A percentile compares a stretch with the other conserved stretches of the same genome.
phyloP scores from a whole-genome alignment of 2,113 vertebrate genomes.

The Prolemur simus region DNA sequence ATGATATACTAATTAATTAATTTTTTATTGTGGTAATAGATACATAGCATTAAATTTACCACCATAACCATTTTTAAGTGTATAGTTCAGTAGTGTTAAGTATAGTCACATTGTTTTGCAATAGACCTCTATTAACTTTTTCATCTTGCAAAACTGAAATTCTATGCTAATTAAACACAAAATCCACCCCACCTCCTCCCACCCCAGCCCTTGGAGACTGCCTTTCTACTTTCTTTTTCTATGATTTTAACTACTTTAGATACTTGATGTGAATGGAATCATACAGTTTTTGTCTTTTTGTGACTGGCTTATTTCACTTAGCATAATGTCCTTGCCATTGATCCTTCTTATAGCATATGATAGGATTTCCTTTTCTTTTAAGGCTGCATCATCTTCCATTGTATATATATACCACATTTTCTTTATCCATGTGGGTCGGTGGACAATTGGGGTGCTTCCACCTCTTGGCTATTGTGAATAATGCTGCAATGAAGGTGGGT shows the following conservation, averaged over 20 bases:
- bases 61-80: neutral
- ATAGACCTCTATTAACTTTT: neutral
- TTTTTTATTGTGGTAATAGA: neutral
- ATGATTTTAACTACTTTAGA: neutral
- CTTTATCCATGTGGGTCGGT: neutral
- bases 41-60: neutral
- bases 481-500: neutral
- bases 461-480: neutral
- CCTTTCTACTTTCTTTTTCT: neutral
- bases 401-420: neutral
- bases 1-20: neutral
- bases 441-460: neutral
- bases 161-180: neutral
- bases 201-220: neutral
- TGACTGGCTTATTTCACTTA: conserved; percentile 12
- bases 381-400: neutral
- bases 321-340: neutral
- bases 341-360: neutral
- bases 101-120: neutral
- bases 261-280: neutral
- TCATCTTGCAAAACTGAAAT: neutral
- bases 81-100: neutral
- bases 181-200: neutral
- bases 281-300: neutral
- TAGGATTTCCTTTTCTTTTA: neutral